Conservation (phyloP, 1,140 invertebrate genomes). For the Anastatus disparis region DNA sequence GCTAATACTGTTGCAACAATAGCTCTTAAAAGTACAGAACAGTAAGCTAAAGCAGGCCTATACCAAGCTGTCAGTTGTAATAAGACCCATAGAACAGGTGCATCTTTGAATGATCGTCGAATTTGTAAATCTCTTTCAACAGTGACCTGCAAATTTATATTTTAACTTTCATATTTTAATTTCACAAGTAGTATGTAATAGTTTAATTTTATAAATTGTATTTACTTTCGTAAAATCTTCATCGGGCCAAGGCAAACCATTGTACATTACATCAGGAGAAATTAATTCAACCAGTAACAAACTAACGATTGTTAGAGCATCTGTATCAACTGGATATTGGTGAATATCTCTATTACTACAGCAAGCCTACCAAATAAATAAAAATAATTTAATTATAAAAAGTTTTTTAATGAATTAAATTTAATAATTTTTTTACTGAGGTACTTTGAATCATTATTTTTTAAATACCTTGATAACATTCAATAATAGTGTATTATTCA, state of each 20-base stretch:
- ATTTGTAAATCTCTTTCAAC: slow-evolving; percentile 92
- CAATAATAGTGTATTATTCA: slow-evolving; percentile 67
- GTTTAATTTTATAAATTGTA: not conserved
- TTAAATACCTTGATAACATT: slow-evolving; percentile 60
- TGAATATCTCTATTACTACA: slow-evolving; percentile 56
- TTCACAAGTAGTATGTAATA: not conserved
- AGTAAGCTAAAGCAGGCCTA: slow-evolving; percentile 86
- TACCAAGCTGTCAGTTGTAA: slow-evolving; percentile 81
- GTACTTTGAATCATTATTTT: no score
- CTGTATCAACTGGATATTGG: slow-evolving; percentile 66
- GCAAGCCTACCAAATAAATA: slow-evolving; percentile 53
- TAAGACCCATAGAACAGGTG: slow-evolving; percentile 85
- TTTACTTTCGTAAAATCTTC: slow-evolving; percentile 88
- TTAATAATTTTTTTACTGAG: no score
- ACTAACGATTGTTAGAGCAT: slow-evolving; percentile 82
- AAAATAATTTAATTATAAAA: slow-evolving; percentile 30
- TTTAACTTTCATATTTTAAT: not conserved
- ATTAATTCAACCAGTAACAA: slow-evolving; percentile 88
- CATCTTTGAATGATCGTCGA: slow-evolving; percentile 81
- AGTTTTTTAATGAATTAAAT: slow-evolving; percentile 9
- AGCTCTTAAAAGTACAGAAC: slow-evolving; percentile 87
- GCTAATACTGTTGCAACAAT: slow-evolving; percentile 85
- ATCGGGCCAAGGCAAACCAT: slow-evolving; percentile 92
- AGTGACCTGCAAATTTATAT: slow-evolving; percentile 75
- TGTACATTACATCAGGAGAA: slow-evolving; percentile 97